These are phyloP conservation scores for Rhinolophus ferrumequinum DNA, from an alignment of 2,113 vertebrate species.

Conservation along the genomic window DNA sequence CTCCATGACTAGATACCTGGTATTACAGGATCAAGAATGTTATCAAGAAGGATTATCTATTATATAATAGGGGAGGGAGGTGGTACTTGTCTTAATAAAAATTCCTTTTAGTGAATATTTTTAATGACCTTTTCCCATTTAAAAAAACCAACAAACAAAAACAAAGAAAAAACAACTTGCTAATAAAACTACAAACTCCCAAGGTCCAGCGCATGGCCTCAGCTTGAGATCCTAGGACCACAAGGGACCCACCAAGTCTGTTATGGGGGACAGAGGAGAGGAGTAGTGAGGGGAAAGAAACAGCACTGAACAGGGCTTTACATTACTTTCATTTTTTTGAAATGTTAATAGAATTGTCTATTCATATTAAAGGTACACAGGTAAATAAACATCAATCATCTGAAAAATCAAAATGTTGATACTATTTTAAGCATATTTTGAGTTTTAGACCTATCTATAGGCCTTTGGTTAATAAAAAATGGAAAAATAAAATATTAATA, in stretches of 20 bases:
- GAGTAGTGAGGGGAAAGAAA: background rate
- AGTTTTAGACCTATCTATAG: background rate
- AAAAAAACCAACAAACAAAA: background rate
- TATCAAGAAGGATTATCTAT: background rate
- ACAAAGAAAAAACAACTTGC: background rate
- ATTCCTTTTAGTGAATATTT: background rate
- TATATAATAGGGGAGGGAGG: background rate
- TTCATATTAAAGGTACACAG: background rate
- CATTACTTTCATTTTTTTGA: background rate
- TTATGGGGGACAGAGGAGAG: background rate
- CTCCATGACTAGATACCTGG: background rate
- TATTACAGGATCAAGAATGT: background rate
- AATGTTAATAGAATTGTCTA: background rate
- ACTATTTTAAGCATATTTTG: background rate
- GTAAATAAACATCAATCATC: background rate
- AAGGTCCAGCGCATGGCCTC: background rate
- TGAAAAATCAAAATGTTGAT: background rate
- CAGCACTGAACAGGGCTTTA: background rate
- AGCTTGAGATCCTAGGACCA: background rate
- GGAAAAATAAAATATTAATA: background rate
- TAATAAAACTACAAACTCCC: background rate
- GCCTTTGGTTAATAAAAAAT: conserved; percentile 21
- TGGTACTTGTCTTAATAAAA: background rate
- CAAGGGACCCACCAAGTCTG: background rate
- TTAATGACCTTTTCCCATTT: background rate